phyloP scores from a whole-genome alignment of 1,140 invertebrate species.

The Drosophila dunni region DNA sequence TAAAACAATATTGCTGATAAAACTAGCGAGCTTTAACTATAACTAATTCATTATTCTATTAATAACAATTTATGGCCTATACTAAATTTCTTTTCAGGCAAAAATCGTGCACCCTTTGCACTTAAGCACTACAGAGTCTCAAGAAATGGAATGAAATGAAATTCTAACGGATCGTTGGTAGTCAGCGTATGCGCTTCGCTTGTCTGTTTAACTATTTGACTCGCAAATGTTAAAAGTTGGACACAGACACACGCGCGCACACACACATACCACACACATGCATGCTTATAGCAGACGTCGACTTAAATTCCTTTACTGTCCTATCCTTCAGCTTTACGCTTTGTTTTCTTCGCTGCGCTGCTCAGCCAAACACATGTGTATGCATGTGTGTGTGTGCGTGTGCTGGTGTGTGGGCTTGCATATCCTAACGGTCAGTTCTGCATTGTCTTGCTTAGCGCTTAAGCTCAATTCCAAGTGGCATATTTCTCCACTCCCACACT shows the following conservation, averaged over 20 bases:
- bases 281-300: not conserved
- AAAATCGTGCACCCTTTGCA: too few species aligned
- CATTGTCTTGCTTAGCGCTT: conserved; percentile 16
- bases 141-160: conserved; percentile 16
- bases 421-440: conserved; percentile 6
- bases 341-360: conserved; percentile 16
- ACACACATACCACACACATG: not conserved
- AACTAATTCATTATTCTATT: too few species aligned
- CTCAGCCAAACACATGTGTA: not conserved
- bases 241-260: conserved; percentile 3
- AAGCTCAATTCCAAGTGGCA: conserved; percentile 7
- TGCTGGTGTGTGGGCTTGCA: not conserved
- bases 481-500: not conserved
- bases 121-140: too few species aligned
- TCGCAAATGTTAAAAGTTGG: conserved; percentile 33
- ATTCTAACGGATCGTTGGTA: conserved; percentile 24
- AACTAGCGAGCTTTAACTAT: too few species aligned
- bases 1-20: too few species aligned
- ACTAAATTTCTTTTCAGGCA: not conserved
- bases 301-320: conserved; percentile 21
- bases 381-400: not conserved
- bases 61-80: not conserved
- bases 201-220: conserved; percentile 20
- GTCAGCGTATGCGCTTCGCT: conserved; percentile 8
- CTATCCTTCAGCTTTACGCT: not conserved